Conservation (phyloP, 2,113 vertebrate genomes). For the Cichladusa arquata region DNA sequence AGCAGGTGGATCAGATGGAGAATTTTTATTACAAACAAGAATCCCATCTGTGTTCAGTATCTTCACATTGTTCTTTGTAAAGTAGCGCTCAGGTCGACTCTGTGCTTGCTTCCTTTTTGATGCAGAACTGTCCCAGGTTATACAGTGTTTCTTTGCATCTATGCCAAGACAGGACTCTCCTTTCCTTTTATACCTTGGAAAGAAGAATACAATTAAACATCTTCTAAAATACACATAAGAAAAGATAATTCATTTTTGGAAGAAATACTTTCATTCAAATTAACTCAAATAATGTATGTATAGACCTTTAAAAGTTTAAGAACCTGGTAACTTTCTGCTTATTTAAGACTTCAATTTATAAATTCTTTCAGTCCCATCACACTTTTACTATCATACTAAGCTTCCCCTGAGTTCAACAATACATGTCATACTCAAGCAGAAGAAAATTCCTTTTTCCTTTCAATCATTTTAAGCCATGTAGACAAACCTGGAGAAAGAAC, state of each 20-base stretch:
- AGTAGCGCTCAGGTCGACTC: slow-evolving; percentile 81
- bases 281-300: not conserved
- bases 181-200: slow-evolving; percentile 86
- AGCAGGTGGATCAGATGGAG: not conserved
- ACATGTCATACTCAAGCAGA: not conserved
- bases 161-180: slow-evolving; percentile 86
- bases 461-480: not conserved
- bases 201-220: not conserved
- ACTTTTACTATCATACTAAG: not conserved
- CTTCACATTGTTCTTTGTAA: slow-evolving; percentile 72
- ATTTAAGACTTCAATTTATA: not conserved
- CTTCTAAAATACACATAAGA: not conserved
- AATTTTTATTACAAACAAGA: slow-evolving; percentile 25
- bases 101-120: slow-evolving; percentile 70
- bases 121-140: slow-evolving; percentile 80
- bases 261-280: not conserved
- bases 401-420: not conserved
- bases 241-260: not conserved
- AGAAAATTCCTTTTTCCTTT: not conserved
- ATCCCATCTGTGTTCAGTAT: slow-evolving; percentile 65
- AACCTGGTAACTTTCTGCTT: not conserved
- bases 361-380: not conserved
- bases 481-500: not conserved
- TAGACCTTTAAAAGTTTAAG: not conserved
- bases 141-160: slow-evolving; percentile 77